Evolutionary conservation across 1,140 invertebrate genomes (phyloP), one percentile per base, ranked within the genome.

Genomic region (Zeugodacus cucurbitae): DNA sequence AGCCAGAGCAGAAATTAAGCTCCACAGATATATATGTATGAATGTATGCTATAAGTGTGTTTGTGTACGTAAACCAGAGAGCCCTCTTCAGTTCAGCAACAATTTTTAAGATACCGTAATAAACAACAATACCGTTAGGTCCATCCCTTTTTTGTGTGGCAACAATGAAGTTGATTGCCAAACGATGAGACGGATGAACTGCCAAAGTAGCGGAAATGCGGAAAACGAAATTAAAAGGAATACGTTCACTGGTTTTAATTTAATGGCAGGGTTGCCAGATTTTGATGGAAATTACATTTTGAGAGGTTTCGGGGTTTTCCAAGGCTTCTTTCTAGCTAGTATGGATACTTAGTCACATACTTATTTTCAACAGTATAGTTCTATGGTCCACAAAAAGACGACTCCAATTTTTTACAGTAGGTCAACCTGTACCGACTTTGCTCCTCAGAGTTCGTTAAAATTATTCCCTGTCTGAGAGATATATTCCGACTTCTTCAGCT

Each of bases 111-210:
- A 82, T 26, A 22, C 41, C 48, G 17, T 34, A 44, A 82, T 82
- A 82, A 48, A 82, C 74, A 82, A 82, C 74, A 82, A 82, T 48
- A n/a, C n/a, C 37, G 34, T 48, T 82, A 41, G 22, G 37, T 26
- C n/a, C 74, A 82, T 82, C 37, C 41, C 74, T n/a, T 48, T 82
- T 82, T 62, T 22, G 58, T 14, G 17, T 7, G 44, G 41, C 74
- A 82, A 82, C 74, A 82, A 82, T 26, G 74, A 48, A 54, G 37
- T 82, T 48, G 41, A 82, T 82, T 82, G 74, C 41, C 74, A 8
- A 82, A 48, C 22, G 74, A 48, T 82, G 41, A 82, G 74, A 26
- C 41, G 41, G 37, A 82, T 82, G 74, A 29, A 44, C 41, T 82
- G 74, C 74, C 74, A 74, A 74, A 74, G 10, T 34, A 74, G 67